Evolutionary conservation across 2,888 invertebrate species (phyloP), one percentile per base, ranked within the genome.

Genomic region (Yponomeuta malinellus): DNA sequence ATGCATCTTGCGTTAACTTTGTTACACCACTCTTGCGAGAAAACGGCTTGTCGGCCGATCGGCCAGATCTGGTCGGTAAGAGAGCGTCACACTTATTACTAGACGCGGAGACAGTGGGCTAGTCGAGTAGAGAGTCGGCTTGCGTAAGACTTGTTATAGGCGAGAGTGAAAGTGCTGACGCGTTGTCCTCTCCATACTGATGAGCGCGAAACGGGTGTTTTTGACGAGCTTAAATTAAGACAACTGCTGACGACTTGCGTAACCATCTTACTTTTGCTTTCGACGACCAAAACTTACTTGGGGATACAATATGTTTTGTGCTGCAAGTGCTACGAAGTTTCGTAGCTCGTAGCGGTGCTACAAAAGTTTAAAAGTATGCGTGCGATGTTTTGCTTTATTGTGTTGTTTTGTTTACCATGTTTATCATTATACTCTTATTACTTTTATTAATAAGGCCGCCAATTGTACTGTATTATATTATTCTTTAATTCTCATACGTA

Each of bases 121-220:
- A 76, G 77, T 75, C 79, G 72, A 80, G 84, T 86, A 86, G 88
- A 89, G 89, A 89, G 89, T 81, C 80, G 23, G 78, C 83, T 92
- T 91, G 87, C 90, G 85, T 89, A 91, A 92, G 80, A 85, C 86
- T 86, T 86, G 89, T 87, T 88, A 83, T 87, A 85, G 82, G 79
- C 81, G 89, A 90, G 86, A 90, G 91, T 90, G 91, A 92, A 92
- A 92, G 91, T 90, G 86, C 82, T 83, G 82, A 83, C 83, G 76
- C 83, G 83, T 86, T 84, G 88, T 88, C 9, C 15, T 70, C 88
- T 88, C 85, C 90, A 91, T 91, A 90, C 86, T 87, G 89, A 91
- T 89, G 86, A 88, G 81, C 81, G 84, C 83, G 82, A 85, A 83
- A 80, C 83, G 85, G 85, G 86, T 52, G 84, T 84, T 85, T 82